Evolutionary conservation across 2,113 vertebrate genomes (phyloP).

Genomic region (Nycticryphes semicollaris): DNA sequence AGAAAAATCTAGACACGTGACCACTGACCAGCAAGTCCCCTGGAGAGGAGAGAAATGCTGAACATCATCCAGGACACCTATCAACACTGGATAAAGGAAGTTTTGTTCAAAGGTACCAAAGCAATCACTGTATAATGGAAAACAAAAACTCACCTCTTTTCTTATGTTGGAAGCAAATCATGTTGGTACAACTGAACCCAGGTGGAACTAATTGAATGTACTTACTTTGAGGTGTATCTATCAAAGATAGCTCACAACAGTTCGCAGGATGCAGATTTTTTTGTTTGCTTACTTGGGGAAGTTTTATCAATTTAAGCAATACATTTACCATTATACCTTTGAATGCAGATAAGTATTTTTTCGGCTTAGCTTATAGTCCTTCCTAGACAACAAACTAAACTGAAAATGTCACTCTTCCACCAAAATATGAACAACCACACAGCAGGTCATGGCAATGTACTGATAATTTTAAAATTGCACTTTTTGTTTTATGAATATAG

Average conservation of each 20-base stretch:
- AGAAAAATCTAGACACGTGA: neutral
- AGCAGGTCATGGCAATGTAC: neutral
- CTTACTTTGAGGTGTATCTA: neutral
- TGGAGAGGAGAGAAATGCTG: neutral
- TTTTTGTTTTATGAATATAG: neutral
- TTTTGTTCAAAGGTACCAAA: neutral
- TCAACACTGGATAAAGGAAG: neutral
- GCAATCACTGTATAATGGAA: neutral
- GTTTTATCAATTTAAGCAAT: neutral
- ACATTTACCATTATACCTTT: neutral
- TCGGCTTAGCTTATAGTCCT: neutral
- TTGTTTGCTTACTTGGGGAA: neutral
- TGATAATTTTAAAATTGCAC: neutral
- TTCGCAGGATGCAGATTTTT: neutral
- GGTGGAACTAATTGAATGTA: neutral
- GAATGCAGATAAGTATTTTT: neutral
- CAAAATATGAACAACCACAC: neutral
- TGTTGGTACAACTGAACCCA: neutral
- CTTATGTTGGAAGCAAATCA: neutral
- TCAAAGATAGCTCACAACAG: neutral
- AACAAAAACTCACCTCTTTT: neutral
- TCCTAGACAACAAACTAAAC: neutral
- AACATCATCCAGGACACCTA: neutral
- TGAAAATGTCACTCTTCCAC: neutral
- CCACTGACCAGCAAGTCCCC: neutral